phyloP scores from a whole-genome alignment of 2,797 vertebrate genomes.

The Lates japonicus region DNA sequence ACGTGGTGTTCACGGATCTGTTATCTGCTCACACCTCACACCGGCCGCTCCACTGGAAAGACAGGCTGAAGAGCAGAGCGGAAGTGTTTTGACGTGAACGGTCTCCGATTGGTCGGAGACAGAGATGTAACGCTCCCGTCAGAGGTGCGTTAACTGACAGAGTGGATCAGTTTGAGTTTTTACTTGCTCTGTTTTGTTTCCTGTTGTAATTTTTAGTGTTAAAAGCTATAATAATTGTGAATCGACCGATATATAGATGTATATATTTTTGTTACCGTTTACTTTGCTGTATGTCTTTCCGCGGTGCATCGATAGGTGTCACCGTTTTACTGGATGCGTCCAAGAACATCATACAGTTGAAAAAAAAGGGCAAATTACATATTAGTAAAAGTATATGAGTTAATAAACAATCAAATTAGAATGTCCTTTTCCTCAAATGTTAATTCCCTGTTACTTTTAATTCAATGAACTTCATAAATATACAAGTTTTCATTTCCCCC shows the following conservation, averaged over 20 bases:
- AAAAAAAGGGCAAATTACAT: background rate
- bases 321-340: constrained; percentile 5
- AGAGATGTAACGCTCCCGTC: background rate
- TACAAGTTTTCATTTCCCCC: no score
- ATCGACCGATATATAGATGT: background rate
- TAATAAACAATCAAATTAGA: background rate
- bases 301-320: background rate
- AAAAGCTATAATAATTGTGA: background rate
- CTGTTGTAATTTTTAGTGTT: background rate
- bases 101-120: constrained; percentile 65
- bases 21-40: constrained; percentile 64
- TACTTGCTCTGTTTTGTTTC: background rate
- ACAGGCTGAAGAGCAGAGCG: constrained; percentile 64
- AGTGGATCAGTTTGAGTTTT: background rate
- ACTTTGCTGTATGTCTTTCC: background rate
- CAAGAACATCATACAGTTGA: background rate
- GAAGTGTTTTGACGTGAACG: constrained; percentile 68
- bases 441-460: background rate
- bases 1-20: constrained; percentile 45
- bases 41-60: constrained; percentile 74
- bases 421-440: background rate
- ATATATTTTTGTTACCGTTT: background rate
- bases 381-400: background rate
- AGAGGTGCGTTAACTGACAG: background rate
- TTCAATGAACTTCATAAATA: background rate